A percentile compares a stretch with the other conserved stretches of the same genome.
These are phyloP conservation scores for Pterocles orientalis DNA, from an alignment of 2,113 vertebrate species.

Conservation along the genomic window DNA sequence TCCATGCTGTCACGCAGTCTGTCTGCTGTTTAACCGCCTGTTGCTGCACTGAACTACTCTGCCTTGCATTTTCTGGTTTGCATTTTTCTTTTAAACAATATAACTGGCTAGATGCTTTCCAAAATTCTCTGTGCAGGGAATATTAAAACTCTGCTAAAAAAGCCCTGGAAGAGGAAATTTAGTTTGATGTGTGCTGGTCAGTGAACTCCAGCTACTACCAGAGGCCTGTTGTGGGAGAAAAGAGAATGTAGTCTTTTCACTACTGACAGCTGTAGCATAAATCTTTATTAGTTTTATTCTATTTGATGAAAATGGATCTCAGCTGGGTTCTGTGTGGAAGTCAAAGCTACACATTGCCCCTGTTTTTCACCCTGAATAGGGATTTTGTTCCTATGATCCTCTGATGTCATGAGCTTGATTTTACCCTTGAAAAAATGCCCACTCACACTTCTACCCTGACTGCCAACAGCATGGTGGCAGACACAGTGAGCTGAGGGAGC, in stretches of 20 bases:
- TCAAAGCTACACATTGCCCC: background rate
- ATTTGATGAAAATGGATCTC: background rate
- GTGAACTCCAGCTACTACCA: background rate
- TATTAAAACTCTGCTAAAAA: background rate
- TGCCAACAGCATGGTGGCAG: background rate
- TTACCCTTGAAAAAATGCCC: background rate
- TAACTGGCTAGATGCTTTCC: background rate
- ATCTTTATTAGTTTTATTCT: conserved; percentile 24
- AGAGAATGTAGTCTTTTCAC: background rate
- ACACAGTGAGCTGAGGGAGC: background rate
- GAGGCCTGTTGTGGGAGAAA: background rate
- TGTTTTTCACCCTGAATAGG: conserved; percentile 33
- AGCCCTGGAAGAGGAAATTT: background rate
- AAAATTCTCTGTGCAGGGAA: background rate
- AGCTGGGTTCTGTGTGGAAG: background rate
- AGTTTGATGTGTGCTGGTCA: background rate
- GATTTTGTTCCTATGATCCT: background rate
- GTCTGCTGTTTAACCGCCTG: background rate
- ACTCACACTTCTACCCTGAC: background rate
- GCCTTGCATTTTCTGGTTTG: background rate
- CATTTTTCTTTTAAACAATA: background rate
- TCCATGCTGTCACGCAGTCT: accelerated
- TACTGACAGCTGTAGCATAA: background rate
- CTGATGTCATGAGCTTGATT: background rate
- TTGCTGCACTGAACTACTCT: background rate